Evolutionary conservation across 2,113 vertebrate species (phyloP), one percentile per base, ranked within the genome.

Genomic region (Fregata magnificens): DNA sequence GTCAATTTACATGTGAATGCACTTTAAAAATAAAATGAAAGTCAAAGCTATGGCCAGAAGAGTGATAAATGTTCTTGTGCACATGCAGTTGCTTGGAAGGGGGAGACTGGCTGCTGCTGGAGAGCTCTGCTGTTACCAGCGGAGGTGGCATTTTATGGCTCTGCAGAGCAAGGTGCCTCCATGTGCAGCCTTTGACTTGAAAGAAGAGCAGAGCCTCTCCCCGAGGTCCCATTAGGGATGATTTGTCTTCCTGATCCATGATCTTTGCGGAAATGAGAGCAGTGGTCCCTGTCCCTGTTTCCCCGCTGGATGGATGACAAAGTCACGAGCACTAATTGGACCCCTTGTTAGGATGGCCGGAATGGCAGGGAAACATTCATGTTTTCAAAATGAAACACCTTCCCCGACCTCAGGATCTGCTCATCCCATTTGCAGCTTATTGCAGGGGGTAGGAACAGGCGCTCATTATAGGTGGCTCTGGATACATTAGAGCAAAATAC

Each of bases 21-120:
- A 61, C 95, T 95, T 95, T 89, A 59, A 92, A 95, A 96, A 94
- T 94, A 82, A 91, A 97, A 96, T 96, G 77, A 95, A 96, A 96
- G 94, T 91, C 96, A 95, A 82, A 96, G 95, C 92, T 45, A 5
- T 1, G 92, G 73, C 87, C 91, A 85, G 93, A 86, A 94, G 90
- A 91, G 78, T 90, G 87, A 65, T 59, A 72, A 89, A 90, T 53
- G 93, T 69, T 80, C 72, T 52, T 73, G 88, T 79, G 77, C 91
- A n/a, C 72, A 49, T 65, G 83, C 80, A 47, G 62, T 91, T 62
- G 86, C 70, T 66, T 21, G 58, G 86, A 76, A 69, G 29, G 61
- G 65, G 61, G 58, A 86, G 61, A 63, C 42, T 87, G 84, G 59
- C 59, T 74, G 73, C 72, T 70, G 76, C 70, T 28, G 84, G 77